A percentile compares a stretch with the other conserved stretches of the same genome.
Evolutionary conservation across 2,797 vertebrate species (phyloP).

Genomic region (Philypnodon macrostomus): DNA sequence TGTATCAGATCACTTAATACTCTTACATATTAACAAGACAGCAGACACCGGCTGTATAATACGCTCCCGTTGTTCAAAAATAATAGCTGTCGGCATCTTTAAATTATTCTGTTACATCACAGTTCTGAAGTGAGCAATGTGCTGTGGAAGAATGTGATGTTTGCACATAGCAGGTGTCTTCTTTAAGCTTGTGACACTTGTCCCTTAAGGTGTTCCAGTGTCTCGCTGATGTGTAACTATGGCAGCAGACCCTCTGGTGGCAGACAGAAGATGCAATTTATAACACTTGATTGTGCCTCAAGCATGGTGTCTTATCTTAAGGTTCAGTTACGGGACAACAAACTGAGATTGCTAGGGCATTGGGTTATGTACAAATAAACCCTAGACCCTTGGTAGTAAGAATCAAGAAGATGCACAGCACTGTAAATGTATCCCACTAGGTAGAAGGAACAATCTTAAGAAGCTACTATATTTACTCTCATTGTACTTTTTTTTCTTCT

Average conservation of each 20-base stretch:
- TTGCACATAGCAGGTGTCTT: conserved; percentile 6
- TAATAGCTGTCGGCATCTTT: no score
- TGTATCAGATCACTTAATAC: no score
- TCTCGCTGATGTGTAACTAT: conserved; percentile 19
- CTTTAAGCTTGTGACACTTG: conserved; percentile 15
- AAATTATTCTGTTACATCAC: no score
- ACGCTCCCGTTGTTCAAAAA: no score
- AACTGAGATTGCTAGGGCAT: conserved; percentile 14
- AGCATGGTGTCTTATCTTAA: conserved; percentile 26
- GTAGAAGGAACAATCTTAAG: neutral
- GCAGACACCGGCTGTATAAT: no score
- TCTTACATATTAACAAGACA: no score
- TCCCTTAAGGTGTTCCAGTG: conserved; percentile 22
- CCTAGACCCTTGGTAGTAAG: conserved; percentile 10
- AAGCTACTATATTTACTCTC: no score
- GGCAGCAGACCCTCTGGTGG: no score
- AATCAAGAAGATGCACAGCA: conserved; percentile 19
- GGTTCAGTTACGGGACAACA: conserved; percentile 32
- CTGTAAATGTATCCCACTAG: conserved; percentile 9
- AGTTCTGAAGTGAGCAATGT: neutral
- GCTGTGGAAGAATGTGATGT: neutral
- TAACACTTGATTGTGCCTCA: conserved; percentile 27
- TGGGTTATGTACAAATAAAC: conserved; percentile 42
- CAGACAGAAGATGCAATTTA: conserved; percentile 37
- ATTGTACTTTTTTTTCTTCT: no score